phyloP scores from a whole-genome alignment of 2,113 vertebrate genomes.

The Gobius niger region DNA sequence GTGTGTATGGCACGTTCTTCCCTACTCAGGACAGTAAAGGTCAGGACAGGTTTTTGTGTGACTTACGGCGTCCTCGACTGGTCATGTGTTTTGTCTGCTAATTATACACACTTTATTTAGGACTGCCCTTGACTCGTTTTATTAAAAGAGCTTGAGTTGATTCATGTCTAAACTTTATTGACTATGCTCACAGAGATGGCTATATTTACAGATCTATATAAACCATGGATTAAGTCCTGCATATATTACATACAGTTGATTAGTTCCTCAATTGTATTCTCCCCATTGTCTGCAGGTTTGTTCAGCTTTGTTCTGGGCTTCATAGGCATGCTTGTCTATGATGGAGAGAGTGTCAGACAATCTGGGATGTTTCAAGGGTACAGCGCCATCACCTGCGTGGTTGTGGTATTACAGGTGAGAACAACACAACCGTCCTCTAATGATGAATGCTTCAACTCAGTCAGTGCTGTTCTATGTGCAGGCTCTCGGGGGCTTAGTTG shows the following conservation, averaged over 20 bases:
- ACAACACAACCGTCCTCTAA: neutral
- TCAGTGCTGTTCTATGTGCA: conserved; percentile 21
- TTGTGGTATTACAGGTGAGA: conserved; percentile 89
- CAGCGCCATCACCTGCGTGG: conserved; percentile 84
- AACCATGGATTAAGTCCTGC: too few species aligned
- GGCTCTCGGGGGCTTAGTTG: conserved; percentile 64
- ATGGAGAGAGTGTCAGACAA: conserved; percentile 80
- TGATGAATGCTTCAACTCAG: neutral
- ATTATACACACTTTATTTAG: neutral
- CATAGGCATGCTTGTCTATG: conserved; percentile 85
- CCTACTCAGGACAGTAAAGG: neutral
- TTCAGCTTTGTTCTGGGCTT: conserved; percentile 89
- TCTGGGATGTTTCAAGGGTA: conserved; percentile 94
- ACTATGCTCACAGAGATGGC: too few species aligned
- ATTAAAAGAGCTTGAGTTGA: too few species aligned
- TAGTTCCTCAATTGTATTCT: neutral
- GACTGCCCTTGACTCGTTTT: too few species aligned
- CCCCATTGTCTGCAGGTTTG: conserved; percentile 76
- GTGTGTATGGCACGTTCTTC: neutral
- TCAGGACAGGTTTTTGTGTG: neutral
- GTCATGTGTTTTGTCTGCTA: neutral
- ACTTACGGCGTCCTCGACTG: conserved; percentile 5
- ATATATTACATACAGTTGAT: neutral
- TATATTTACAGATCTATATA: too few species aligned
- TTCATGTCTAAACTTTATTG: too few species aligned